These are phyloP conservation scores for Aegypius monachus DNA, from an alignment of 2,113 vertebrate genomes.

Conservation along the genomic window DNA sequence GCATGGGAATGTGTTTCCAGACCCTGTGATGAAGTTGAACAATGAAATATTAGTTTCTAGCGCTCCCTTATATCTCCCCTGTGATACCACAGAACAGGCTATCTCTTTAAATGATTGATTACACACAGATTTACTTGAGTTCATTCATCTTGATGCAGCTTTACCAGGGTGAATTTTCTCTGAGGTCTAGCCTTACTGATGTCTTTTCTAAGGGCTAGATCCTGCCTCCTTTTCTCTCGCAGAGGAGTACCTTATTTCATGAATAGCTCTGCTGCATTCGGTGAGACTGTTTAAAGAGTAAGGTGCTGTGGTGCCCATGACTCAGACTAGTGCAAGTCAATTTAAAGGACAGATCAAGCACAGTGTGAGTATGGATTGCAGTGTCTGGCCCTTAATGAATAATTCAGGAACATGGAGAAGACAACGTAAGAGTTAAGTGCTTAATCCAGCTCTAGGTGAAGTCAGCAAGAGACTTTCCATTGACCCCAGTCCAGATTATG, in stretches of 20 bases:
- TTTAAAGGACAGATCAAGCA: conserved; percentile 21
- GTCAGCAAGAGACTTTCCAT: neutral
- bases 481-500: neutral
- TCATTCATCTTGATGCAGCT: conserved; percentile 3
- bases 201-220: neutral
- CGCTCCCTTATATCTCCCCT: neutral
- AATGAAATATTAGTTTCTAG: neutral
- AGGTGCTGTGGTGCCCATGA: neutral
- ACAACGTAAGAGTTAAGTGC: neutral
- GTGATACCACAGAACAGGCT: neutral
- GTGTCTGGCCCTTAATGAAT: conserved; percentile 15
- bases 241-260: neutral
- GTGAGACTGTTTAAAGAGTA: neutral
- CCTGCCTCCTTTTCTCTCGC: neutral
- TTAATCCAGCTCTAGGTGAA: conserved; percentile 3
- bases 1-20: neutral
- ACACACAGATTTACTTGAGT: neutral
- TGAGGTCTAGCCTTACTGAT: neutral
- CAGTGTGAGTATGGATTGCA: conserved; percentile 14
- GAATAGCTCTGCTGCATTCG: neutral
- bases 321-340: conserved; percentile 31
- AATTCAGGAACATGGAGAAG: conserved; percentile 5
- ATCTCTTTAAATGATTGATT: conserved; percentile 20
- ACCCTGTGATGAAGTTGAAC: neutral
- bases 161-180: neutral